These are phyloP conservation scores for Coelinius sp. DNA, from an alignment of 2,888 invertebrate species.

Conservation along the genomic window DNA sequence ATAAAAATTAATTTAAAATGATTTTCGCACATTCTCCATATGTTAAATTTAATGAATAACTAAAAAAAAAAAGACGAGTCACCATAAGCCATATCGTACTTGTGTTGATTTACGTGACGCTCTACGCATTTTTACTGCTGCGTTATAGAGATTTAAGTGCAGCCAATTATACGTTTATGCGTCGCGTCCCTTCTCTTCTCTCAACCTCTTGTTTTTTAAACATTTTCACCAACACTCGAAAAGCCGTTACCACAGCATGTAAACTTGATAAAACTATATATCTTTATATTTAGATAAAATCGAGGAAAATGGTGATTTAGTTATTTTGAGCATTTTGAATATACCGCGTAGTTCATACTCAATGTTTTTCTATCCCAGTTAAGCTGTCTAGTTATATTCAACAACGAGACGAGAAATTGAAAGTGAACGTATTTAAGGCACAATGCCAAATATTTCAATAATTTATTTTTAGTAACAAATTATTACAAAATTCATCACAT, in stretches of 20 bases:
- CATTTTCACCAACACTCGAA: slow-evolving; percentile 16
- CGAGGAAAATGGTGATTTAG: slow-evolving; percentile 45
- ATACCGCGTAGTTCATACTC: not conserved
- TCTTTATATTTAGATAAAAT: slow-evolving; percentile 52
- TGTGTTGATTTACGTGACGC: slow-evolving; percentile 67
- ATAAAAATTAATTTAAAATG: too few species aligned
- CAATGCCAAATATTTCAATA: slow-evolving; percentile 12
- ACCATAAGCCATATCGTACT: slow-evolving; percentile 63
- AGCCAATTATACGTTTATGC: slow-evolving; percentile 69
- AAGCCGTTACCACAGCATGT: slow-evolving; percentile 27
- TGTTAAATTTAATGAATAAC: too few species aligned
- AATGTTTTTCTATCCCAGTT: slow-evolving; percentile 20
- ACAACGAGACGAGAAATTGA: slow-evolving; percentile 11
- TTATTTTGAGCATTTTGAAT: not conserved
- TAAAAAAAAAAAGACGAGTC: slow-evolving; percentile 26
- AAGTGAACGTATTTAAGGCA: slow-evolving; percentile 2
- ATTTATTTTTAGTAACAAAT: not conserved
- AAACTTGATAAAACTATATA: slow-evolving; percentile 40
- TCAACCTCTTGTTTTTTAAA: slow-evolving; percentile 19
- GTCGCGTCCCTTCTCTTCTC: slow-evolving; percentile 49
- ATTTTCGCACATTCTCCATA: too few species aligned
- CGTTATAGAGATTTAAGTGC: slow-evolving; percentile 69
- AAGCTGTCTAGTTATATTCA: slow-evolving; percentile 13
- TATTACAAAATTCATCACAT: not conserved
- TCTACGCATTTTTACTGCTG: slow-evolving; percentile 67